Percentiles rank a stretch among this genome's conserved stretches.
Evolutionary conservation across 2,888 invertebrate species (phyloP).

Genomic region (Drepanosiphum platanoidis): DNA sequence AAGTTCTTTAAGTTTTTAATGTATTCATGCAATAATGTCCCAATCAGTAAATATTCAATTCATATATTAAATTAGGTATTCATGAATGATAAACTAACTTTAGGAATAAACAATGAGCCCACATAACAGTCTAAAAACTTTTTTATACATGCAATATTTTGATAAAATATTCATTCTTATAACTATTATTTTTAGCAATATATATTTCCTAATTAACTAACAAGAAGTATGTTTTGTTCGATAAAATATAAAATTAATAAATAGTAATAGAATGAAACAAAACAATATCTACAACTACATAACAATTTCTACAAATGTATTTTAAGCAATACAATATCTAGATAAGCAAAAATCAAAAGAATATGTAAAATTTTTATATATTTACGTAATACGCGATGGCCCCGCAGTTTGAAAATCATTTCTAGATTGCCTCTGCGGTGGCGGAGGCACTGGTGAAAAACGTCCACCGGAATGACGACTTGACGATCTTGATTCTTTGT

Average conservation of each 20-base stretch:
- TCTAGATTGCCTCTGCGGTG: constrained; percentile 22
- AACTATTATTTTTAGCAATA: too few relatives aligned
- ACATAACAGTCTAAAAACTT: too few relatives aligned
- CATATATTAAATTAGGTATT: too few relatives aligned
- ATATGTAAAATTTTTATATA: background rate
- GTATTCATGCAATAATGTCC: too few relatives aligned
- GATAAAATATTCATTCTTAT: too few relatives aligned
- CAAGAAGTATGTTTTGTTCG: background rate
- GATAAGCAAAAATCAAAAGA: constrained; percentile 2
- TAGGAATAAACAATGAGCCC: too few relatives aligned
- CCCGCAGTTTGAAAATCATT: constrained; percentile 51
- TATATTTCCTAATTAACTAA: too few relatives aligned
- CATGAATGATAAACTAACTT: too few relatives aligned
- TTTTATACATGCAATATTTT: too few relatives aligned
- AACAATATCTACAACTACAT: background rate
- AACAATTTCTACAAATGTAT: background rate
- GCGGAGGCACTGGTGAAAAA: constrained; percentile 26
- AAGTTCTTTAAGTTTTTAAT: too few relatives aligned
- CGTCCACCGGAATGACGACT: constrained; percentile 50
- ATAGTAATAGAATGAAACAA: background rate
- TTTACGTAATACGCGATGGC: constrained; percentile 37
- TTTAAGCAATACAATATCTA: background rate
- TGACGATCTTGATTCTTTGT: constrained; percentile 51
- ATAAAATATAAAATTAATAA: background rate
- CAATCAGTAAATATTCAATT: too few relatives aligned